Evolutionary conservation across 30 jellyfish, hydroid and myxozoan species (phyloP), one percentile per base, ranked within the genome.

Genomic region (Chironex yamaguchii): DNA sequence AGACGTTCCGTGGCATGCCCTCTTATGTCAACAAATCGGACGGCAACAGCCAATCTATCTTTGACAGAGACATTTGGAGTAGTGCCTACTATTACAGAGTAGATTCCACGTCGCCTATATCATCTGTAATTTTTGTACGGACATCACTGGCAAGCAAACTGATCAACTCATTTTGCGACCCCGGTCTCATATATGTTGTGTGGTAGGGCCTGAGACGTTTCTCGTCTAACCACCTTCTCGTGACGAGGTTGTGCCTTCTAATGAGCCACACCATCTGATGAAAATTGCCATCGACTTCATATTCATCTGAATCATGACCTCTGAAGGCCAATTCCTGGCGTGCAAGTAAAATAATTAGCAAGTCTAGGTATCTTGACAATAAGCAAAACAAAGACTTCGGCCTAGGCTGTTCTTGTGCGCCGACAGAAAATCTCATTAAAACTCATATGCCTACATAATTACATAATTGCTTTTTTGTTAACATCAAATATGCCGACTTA

Each of bases 231-330:
- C 58, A 66, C 3, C 14, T 66, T 3, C 29, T 30, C 67, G 30
- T 22, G 23, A 25, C 11, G n/a, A 22, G 79, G 6, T 25, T 23
- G 30, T 66, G 67, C 29, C 79, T 12, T 12, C 65, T 63, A 3
- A 66, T 63, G 12, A 66, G 9, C 66, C 2, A 3, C 58, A 26
- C 66, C 4, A 4, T 66, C 30, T 66, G 79, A 66, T 66, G 21
- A 29, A 66, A 66, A 22, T 66, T 66, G 3, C 71, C 71, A 54
- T n/a, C 89, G n/a, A n/a, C 25, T 54, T 54, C 71, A 6, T 3
- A 6, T 54, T 54, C 25, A 9, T 76, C 89, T 1, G 34, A 6
- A 3, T 32, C 4, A 54, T 54, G 31, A 6, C 71, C 71, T 3
- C 71, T 6, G 23, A 54, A 54, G 71, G 71, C 71, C 3, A 54